Evolutionary conservation across 1,140 invertebrate genomes (phyloP), one percentile per base, ranked within the genome.

Genomic region (Aphelinus atriplicis): DNA sequence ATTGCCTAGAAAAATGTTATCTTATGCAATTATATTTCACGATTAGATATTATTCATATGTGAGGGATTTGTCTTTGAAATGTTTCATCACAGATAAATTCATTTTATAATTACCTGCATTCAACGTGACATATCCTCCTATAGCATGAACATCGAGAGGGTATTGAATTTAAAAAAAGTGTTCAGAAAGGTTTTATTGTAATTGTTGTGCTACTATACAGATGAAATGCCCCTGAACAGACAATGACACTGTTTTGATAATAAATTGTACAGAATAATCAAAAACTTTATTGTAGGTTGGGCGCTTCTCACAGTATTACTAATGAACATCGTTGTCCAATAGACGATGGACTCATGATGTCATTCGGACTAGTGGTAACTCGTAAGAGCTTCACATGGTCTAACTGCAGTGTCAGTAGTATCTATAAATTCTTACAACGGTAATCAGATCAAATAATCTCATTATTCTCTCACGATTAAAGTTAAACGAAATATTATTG

Each of bases 271-370:
- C 26, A 26, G 26, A 26, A 26, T 26, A 26, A 26, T 26, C 26
- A 6, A 9, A 53, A 53, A 6, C 51, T 9, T 53, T 53, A 6
- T 42, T 9, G 50, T 46, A 65, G 63, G 42, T 53, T 65, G 4
- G 63, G 63, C 4, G 63, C 63, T 51, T 65, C 63, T 42, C 63
- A 65, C 43, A 51, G 10, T 65, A 3, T n/a, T 4, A n/a, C 2
- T 2, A 53, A 51, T 53, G n/a, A n/a, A n/a, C n/a, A 65, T 7
- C 6, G 53, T 2, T 65, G 63, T 42, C 48, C 48, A 42, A 5
- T 43, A 7, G 47, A 4, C 2, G 63, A 65, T 53, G 50, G 63
- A 3, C 53, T 51, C 50, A n/a, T 65, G 7, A 65, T 65, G 63
- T 65, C 63, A 42, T 3, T 2, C 4, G 3, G 48, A 6, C 42